Evolutionary conservation across 2,113 vertebrate species (phyloP).

Genomic region (Alligator sinensis): DNA sequence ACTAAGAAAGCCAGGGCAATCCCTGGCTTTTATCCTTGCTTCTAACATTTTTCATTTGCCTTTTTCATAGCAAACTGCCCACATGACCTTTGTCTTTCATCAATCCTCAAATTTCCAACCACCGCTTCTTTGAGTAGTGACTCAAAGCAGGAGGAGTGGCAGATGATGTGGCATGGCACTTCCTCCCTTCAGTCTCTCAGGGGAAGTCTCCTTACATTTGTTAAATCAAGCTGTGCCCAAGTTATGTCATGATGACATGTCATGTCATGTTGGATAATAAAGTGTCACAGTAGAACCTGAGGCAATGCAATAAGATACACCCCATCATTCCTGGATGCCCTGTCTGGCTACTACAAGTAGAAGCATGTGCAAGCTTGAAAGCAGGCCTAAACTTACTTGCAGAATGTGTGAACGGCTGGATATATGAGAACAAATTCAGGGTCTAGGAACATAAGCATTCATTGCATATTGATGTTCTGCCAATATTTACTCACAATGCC

Average conservation of each 20-base stretch:
- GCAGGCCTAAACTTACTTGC: neutral
- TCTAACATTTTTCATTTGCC: neutral
- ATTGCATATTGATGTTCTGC: neutral
- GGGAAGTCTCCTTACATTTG: neutral
- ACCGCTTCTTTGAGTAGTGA: accelerated
- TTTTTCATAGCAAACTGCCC: neutral
- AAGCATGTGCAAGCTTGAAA: accelerated
- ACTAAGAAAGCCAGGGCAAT: neutral
- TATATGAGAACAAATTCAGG: neutral
- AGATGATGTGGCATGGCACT: accelerated
- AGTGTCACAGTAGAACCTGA: neutral
- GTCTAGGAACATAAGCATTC: accelerated
- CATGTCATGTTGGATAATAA: neutral
- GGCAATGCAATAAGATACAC: neutral
- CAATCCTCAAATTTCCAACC: neutral
- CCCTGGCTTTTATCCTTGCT: neutral
- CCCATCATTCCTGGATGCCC: neutral
- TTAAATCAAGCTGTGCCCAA: neutral
- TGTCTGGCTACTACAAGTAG: neutral
- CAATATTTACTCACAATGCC: neutral
- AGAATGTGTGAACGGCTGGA: accelerated
- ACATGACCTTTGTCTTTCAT: neutral
- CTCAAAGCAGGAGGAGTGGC: accelerated
- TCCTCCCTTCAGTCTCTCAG: accelerated
- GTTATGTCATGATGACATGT: neutral